These are phyloP conservation scores for Drosophila eohydei DNA, from an alignment of 2,888 invertebrate genomes.

Conservation along the genomic window DNA sequence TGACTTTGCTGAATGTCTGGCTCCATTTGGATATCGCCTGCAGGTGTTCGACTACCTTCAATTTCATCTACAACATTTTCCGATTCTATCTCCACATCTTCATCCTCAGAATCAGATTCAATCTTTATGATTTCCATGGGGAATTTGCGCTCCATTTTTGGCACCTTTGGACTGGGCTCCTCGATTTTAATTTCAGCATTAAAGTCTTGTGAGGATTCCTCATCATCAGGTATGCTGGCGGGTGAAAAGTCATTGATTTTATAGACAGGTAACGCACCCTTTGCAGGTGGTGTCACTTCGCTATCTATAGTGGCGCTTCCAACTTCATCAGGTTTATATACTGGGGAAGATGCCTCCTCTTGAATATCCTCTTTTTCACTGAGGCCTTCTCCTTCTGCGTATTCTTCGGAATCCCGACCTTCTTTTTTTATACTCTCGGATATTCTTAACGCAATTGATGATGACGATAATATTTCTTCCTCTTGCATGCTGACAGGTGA, in stretches of 20 bases:
- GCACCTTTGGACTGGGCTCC: slow-evolving; percentile 3
- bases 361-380: not conserved
- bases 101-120: slow-evolving; percentile 45
- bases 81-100: slow-evolving; percentile 8
- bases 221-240: slow-evolving; percentile 40
- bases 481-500: not conserved
- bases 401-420: not conserved
- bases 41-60: not conserved
- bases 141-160: slow-evolving; percentile 18
- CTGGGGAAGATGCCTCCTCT: slow-evolving; percentile 6
- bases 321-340: slow-evolving; percentile 22
- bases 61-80: slow-evolving; percentile 2
- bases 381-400: not conserved
- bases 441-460: slow-evolving; percentile 20
- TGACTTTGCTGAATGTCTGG: slow-evolving; percentile 12
- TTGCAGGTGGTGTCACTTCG: not conserved
- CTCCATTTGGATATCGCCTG: not conserved
- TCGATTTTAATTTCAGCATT: slow-evolving; percentile 22
- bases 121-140: slow-evolving; percentile 41
- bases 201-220: slow-evolving; percentile 32
- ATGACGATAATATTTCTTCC: not conserved
- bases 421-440: slow-evolving; percentile 12
- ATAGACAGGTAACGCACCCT: slow-evolving; percentile 21
- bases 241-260: slow-evolving; percentile 44
- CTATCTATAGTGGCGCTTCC: not conserved